Evolutionary conservation across 2,888 invertebrate genomes (phyloP).

Genomic region (Tetranychus truncatus): DNA sequence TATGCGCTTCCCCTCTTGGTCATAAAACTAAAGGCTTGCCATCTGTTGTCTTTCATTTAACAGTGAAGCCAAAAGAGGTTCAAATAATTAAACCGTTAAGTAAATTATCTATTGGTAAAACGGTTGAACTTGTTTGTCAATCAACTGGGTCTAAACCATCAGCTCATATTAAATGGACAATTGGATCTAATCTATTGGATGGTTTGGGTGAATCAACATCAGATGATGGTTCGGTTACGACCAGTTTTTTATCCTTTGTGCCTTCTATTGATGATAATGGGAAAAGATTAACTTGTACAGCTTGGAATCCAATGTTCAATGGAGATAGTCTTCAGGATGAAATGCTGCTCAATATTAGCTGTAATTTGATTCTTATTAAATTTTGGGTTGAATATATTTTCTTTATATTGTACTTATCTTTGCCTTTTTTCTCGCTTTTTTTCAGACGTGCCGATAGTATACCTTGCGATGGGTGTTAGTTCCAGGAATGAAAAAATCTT

Average conservation of each 20-base stretch:
- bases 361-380: constrained; percentile 5
- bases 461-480: constrained; percentile 58
- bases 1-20: no score
- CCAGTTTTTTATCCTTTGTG: constrained; percentile 51
- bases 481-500: constrained; percentile 68
- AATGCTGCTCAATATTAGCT: constrained; percentile 9
- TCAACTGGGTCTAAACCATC: constrained; percentile 20
- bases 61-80: constrained; percentile 22
- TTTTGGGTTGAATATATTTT: background rate
- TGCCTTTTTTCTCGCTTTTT: background rate
- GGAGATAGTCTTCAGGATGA: constrained; percentile 33
- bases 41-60: background rate
- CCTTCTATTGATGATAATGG: constrained; percentile 61
- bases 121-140: constrained; percentile 21
- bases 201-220: constrained; percentile 22
- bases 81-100: constrained; percentile 19
- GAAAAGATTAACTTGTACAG: constrained; percentile 55
- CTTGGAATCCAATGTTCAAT: constrained; percentile 68
- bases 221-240: constrained; percentile 28
- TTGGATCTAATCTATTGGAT: constrained; percentile 38
- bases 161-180: constrained; percentile 20
- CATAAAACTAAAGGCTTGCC: background rate
- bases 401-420: background rate
- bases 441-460: constrained; percentile 64
- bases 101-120: constrained; percentile 15